phyloP scores from a whole-genome alignment of 2,888 invertebrate species.

The Cerastis rubricosa region DNA sequence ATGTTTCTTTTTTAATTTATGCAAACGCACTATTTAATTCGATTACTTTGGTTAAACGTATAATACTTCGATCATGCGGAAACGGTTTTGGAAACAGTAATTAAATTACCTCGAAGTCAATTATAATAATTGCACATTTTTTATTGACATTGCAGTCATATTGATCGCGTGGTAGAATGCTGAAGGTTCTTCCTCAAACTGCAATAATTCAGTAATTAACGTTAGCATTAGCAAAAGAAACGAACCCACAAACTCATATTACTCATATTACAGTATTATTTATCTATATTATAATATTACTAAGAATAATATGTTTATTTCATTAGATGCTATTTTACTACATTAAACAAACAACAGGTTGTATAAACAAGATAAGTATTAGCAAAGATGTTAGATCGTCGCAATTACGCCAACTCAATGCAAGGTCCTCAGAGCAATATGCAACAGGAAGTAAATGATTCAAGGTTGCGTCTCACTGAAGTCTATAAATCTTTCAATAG shows the following conservation, averaged over 20 bases:
- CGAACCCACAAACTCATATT: slow-evolving; percentile 5
- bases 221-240: slow-evolving; percentile 28
- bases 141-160: slow-evolving; percentile 77
- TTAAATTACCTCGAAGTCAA: slow-evolving; percentile 56
- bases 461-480: slow-evolving; percentile 79
- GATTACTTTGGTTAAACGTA: slow-evolving; percentile 33
- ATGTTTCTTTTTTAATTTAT: background rate
- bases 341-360: slow-evolving; percentile 64
- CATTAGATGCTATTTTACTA: slow-evolving; percentile 42
- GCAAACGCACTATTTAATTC: background rate
- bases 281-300: background rate
- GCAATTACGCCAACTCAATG: slow-evolving; percentile 79
- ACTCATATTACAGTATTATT: background rate
- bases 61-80: slow-evolving; percentile 50
- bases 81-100: slow-evolving; percentile 61
- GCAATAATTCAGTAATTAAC: slow-evolving; percentile 53
- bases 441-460: slow-evolving; percentile 84
- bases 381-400: slow-evolving; percentile 75
- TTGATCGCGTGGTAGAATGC: slow-evolving; percentile 79
- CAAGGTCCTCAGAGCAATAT: slow-evolving; percentile 85
- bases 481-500: slow-evolving; percentile 78
- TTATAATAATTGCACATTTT: slow-evolving; percentile 63
- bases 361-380: slow-evolving; percentile 74
- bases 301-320: slow-evolving; percentile 37
- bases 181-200: slow-evolving; percentile 85